Conservation (phyloP, 2,888 invertebrate species). For the Drosophila aldrichi region DNA sequence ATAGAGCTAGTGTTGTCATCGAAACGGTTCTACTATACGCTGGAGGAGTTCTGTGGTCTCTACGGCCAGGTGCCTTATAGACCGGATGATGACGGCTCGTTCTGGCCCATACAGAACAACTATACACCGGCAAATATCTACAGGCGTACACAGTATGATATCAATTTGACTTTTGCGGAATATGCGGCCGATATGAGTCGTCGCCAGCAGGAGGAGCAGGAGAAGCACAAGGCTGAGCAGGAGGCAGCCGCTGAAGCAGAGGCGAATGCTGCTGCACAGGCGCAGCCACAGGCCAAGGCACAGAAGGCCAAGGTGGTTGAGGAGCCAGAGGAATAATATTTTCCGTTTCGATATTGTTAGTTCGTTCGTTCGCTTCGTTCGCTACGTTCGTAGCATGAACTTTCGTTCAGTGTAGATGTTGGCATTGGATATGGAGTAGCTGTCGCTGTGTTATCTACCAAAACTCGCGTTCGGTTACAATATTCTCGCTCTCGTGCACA, state of each 20-base stretch:
- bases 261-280: slow-evolving; percentile 1
- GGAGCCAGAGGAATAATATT: background rate
- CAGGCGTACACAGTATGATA: slow-evolving; percentile 76
- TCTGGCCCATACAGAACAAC: slow-evolving; percentile 81
- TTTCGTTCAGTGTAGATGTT: slow-evolving; percentile 41
- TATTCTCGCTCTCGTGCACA: slow-evolving; percentile 72
- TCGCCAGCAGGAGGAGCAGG: slow-evolving; percentile 33
- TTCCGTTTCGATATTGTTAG: background rate
- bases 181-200: slow-evolving; percentile 63
- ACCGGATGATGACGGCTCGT: slow-evolving; percentile 70
- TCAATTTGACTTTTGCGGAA: slow-evolving; percentile 79
- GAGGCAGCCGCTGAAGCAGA: slow-evolving; percentile 38
- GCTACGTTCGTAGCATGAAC: background rate
- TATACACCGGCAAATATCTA: slow-evolving; percentile 77
- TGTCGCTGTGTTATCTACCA: slow-evolving; percentile 62
- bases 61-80: slow-evolving; percentile 59
- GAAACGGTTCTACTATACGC: slow-evolving; percentile 69
- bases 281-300: background rate
- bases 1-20: slow-evolving; percentile 76
- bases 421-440: slow-evolving; percentile 19
- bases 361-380: background rate
- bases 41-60: slow-evolving; percentile 57
- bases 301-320: background rate
- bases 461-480: slow-evolving; percentile 66
- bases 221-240: slow-evolving; percentile 19